These are phyloP conservation scores for Athene noctua DNA, from an alignment of 2,113 vertebrate species.

Conservation along the genomic window DNA sequence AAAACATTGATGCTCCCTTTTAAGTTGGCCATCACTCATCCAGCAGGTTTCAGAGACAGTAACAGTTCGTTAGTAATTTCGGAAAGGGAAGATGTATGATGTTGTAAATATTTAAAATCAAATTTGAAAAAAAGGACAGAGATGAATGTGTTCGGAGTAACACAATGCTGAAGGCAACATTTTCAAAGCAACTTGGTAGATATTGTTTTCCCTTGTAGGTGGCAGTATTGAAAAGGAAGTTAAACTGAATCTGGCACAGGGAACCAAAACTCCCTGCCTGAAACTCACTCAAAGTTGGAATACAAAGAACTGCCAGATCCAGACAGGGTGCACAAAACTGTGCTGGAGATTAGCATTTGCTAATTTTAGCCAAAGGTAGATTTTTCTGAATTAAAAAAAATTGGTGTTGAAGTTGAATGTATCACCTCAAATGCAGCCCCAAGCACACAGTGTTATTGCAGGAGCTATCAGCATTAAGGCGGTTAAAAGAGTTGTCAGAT, in stretches of 20 bases:
- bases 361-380: neutral
- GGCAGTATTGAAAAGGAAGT: constrained; percentile 61
- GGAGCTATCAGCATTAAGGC: neutral
- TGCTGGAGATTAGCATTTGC: neutral
- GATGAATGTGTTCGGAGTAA: constrained; percentile 86
- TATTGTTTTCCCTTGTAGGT: constrained; percentile 57
- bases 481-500: neutral
- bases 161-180: constrained; percentile 76
- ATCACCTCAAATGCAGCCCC: neutral
- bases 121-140: constrained; percentile 99
- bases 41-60: constrained; percentile 92
- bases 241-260: neutral
- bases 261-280: neutral
- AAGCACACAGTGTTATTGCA: neutral
- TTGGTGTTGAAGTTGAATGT: neutral
- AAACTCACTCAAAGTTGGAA: neutral
- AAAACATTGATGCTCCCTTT: constrained; percentile 99
- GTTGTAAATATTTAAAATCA: constrained; percentile 99
- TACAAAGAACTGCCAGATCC: neutral
- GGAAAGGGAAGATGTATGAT: constrained; percentile 95
- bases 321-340: neutral
- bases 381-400: neutral
- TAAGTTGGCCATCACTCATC: constrained; percentile 96
- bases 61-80: constrained; percentile 98
- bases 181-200: constrained; percentile 37